A percentile compares a stretch with the other conserved stretches of the same genome.
phyloP scores from a whole-genome alignment of 2,888 invertebrate genomes.

The Carterocephalus palaemon region DNA sequence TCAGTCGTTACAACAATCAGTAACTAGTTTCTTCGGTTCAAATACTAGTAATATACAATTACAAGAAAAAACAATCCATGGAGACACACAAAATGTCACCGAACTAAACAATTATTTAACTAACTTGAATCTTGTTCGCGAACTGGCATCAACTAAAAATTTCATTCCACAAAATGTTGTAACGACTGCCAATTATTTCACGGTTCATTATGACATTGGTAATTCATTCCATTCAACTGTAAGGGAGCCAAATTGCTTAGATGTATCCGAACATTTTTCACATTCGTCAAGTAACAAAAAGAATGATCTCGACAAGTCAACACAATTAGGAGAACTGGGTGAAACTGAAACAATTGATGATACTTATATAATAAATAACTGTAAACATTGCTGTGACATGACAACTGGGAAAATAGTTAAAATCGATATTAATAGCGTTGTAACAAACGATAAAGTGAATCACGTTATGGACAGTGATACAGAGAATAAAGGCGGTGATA shows the following conservation, averaged over 20 bases:
- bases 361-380: conserved; percentile 37
- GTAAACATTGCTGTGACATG: conserved; percentile 51
- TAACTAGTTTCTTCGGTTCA: conserved; percentile 30
- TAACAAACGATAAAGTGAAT: conserved; percentile 42
- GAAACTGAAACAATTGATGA: conserved; percentile 31
- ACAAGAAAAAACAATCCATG: conserved; percentile 2
- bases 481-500: conserved; percentile 29
- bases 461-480: conserved; percentile 42
- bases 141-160: conserved; percentile 56
- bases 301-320: conserved; percentile 6
- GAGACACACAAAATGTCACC: conserved; percentile 36
- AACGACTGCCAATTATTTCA: conserved; percentile 59
- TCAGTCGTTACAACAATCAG: conserved; percentile 26
- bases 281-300: conserved; percentile 28
- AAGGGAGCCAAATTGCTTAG: conserved; percentile 31
- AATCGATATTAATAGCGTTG: conserved; percentile 29
- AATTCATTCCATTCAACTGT: conserved; percentile 24
- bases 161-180: conserved; percentile 41
- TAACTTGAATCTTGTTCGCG: conserved; percentile 51
- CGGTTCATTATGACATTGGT: conserved; percentile 50
- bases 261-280: conserved; percentile 12
- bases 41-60: not conserved
- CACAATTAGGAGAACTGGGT: conserved; percentile 29
- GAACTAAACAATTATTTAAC: conserved; percentile 38
- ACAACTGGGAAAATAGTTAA: conserved; percentile 30